These are phyloP conservation scores for Kryptolebias ocellatus DNA, from an alignment of 2,797 vertebrate genomes.

Conservation along the genomic window DNA sequence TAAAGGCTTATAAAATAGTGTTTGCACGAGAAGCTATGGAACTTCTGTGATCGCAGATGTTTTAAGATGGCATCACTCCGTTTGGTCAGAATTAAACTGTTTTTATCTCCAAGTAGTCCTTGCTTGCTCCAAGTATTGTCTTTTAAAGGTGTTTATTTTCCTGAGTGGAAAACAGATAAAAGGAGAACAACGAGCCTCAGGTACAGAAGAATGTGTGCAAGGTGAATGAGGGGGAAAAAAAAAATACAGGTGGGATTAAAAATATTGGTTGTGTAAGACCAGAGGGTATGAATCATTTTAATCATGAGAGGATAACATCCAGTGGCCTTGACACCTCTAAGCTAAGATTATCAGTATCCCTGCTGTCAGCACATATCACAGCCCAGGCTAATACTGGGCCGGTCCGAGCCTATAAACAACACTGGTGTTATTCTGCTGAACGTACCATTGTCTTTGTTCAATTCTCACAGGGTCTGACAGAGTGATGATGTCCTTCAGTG, in stretches of 20 bases:
- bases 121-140: neutral
- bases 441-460: slow-evolving; percentile 1
- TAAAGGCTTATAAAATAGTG: too few species aligned
- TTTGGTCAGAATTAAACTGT: too few species aligned
- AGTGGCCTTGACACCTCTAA: slow-evolving; percentile 71
- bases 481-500: slow-evolving; percentile 2
- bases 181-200: neutral
- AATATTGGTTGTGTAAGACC: slow-evolving; percentile 28
- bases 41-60: too few species aligned
- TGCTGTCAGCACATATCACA: slow-evolving; percentile 69
- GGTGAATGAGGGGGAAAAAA: neutral
- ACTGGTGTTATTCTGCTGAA: slow-evolving; percentile 3
- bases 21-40: too few species aligned
- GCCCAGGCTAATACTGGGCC: slow-evolving; percentile 24
- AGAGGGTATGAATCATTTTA: slow-evolving; percentile 46
- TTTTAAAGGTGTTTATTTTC: neutral
- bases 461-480: neutral
- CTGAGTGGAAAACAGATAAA: neutral
- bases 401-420: slow-evolving; percentile 39
- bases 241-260: slow-evolving; percentile 5
- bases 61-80: too few species aligned
- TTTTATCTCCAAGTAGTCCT: too few species aligned
- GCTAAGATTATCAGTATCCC: slow-evolving; percentile 70
- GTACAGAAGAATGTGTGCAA: neutral
- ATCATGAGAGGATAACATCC: slow-evolving; percentile 62